These are phyloP conservation scores for Epinephelus malabaricus DNA, from an alignment of 2,797 vertebrate species.

Conservation along the genomic window DNA sequence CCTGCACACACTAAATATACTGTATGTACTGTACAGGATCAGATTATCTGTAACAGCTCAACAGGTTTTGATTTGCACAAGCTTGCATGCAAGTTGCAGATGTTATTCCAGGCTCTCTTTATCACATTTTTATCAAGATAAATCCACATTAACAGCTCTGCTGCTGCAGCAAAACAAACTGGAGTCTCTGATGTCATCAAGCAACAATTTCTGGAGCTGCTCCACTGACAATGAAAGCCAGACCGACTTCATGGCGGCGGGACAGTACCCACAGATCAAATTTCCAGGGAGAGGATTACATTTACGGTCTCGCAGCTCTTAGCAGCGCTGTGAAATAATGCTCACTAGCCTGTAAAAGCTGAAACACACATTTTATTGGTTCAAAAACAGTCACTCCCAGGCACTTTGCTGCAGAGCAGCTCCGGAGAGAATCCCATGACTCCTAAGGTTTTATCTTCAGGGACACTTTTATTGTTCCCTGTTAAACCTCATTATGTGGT, in stretches of 20 bases:
- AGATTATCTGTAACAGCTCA: background rate
- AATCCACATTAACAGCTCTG: constrained; percentile 15
- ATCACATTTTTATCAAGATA: constrained; percentile 11
- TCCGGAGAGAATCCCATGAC: constrained; percentile 22
- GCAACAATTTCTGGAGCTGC: constrained; percentile 65
- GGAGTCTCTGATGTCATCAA: constrained; percentile 59
- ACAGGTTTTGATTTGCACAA: background rate
- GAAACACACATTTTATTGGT: constrained; percentile 62
- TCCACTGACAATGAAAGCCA: constrained; percentile 68
- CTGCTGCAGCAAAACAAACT: constrained; percentile 49
- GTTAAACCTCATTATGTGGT: background rate
- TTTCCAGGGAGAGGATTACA: constrained; percentile 63
- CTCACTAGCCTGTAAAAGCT: constrained; percentile 59
- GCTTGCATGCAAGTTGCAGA: background rate
- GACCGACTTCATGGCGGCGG: constrained; percentile 51
- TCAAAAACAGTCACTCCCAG: constrained; percentile 32
- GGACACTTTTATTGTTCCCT: constrained; percentile 1
- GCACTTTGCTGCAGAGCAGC: constrained; percentile 7
- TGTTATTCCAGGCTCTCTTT: constrained; percentile 4
- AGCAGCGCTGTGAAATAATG: constrained; percentile 56
- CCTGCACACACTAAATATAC: background rate
- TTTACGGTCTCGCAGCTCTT: constrained; percentile 53
- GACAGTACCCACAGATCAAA: constrained; percentile 55
- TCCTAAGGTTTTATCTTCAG: constrained; percentile 8
- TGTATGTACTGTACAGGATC: background rate